Conservation (phyloP, 2,888 invertebrate genomes). For the Amorpha juglandis region DNA sequence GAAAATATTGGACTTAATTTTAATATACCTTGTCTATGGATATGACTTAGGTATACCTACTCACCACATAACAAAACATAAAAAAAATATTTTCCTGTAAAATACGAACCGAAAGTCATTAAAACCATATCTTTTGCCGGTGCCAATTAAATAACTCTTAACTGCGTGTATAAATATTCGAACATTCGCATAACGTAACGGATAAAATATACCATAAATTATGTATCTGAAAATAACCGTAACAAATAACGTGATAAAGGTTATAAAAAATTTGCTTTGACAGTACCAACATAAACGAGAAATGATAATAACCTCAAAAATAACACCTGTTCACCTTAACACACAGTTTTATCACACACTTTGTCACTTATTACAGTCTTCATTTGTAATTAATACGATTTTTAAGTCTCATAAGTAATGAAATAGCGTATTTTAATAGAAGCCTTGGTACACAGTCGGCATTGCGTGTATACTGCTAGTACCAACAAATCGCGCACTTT, state of each 20-base stretch:
- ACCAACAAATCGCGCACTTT: slow-evolving; percentile 26
- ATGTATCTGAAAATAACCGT: not conserved
- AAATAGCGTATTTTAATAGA: not conserved
- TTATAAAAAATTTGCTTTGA: slow-evolving; percentile 30
- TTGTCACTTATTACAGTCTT: slow-evolving; percentile 21
- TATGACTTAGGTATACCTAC: too few relatives aligned
- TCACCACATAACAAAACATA: too few relatives aligned
- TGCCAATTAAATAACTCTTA: too few relatives aligned
- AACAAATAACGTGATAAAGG: not conserved
- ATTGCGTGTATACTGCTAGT: slow-evolving; percentile 3
- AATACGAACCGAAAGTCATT: too few relatives aligned
- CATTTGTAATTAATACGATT: not conserved
- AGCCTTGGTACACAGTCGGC: slow-evolving; percentile 28
- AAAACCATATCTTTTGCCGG: too few relatives aligned
- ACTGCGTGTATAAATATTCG: too few relatives aligned
- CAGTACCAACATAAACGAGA: slow-evolving; percentile 15
- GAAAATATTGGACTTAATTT: too few relatives aligned
- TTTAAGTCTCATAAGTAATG: not conserved
- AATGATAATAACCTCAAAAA: slow-evolving; percentile 47
- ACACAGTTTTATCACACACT: slow-evolving; percentile 25
- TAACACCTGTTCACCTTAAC: slow-evolving; percentile 29
- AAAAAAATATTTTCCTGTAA: too few relatives aligned
- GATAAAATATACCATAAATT: too few relatives aligned
- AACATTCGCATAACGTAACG: too few relatives aligned
- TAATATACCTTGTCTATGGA: too few relatives aligned